Base-by-base conservation (phyloP, 2,797 vertebrate genomes). In the Tapirus indicus region DNA sequence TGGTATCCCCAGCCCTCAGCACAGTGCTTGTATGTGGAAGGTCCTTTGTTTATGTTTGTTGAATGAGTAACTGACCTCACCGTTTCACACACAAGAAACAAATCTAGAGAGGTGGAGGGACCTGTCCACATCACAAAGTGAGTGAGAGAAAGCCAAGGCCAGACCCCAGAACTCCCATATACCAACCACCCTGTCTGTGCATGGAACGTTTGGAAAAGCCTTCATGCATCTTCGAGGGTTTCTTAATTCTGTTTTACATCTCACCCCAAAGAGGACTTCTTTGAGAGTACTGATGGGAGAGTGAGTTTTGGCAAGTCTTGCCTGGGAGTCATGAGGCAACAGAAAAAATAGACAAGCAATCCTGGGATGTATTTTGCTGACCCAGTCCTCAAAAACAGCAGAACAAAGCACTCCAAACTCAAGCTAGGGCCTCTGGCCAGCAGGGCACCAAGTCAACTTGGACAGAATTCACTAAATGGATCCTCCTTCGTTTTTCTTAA, bases 351-450 rank as follows among this genome's bases (percentile, higher is more conserved):
- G 91, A 85, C 74, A 89, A 96, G 91, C 69, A 92, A 56, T 72
- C 75, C 80, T 94, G 89, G 71, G 91, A 38, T 95, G 64, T 93
- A 86, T 95, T 97, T 96, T 97, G 94, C 88, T 97, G 93, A 93
- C 74, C 74, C 54, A 72, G 89, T 90, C 89, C 62, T 97, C 87
- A 96, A 94, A 94, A 96, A 94, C 75, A 92, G 35, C 84, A 78
- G 95, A 93, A 96, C 80, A 94, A 98, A 97, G 95, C 66, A 88
- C 66, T 95, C 35, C 41, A 84, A 38, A 95, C 71, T 79, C 78
- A 66, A 90, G 72, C 64, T 80, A 74, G 83, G 78, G 90, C 84
- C 86, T 89, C 35, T 20, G 52, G 92, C 97, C 97, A 97, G 87
- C 62, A 92, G 92, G 96, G 96, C 75, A 72, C 58, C 41, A 41